Evolutionary conservation across 1,140 invertebrate genomes (phyloP).

Genomic region (Varroa destructor): DNA sequence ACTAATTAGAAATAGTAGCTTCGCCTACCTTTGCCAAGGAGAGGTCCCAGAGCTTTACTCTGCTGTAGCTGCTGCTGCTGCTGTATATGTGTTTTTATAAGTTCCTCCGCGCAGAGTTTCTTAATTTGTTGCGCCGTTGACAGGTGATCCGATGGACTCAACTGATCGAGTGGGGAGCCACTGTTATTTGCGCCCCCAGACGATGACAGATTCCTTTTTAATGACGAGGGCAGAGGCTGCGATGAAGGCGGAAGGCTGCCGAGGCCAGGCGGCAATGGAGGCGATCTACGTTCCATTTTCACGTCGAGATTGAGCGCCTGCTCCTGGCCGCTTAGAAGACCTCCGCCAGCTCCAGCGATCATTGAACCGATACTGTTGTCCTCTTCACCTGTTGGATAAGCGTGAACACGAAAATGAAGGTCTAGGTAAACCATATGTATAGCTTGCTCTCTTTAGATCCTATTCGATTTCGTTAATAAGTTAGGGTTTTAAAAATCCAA

Average conservation of each 20-base stretch:
- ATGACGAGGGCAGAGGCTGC: slow-evolving; percentile 29
- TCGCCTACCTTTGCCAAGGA: slow-evolving; percentile 3
- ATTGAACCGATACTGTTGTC: slow-evolving; percentile 36
- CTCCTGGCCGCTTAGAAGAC: slow-evolving; percentile 43
- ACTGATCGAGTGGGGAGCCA: slow-evolving; percentile 2
- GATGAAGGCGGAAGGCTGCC: slow-evolving; percentile 16
- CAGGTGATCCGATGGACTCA: slow-evolving; percentile 17
- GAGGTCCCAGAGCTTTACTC: neutral
- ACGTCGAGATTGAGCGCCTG: slow-evolving; percentile 51
- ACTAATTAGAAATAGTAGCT: too few relatives aligned
- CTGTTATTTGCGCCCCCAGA: neutral
- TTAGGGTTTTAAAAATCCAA: too few relatives aligned
- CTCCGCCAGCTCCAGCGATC: slow-evolving; percentile 30
- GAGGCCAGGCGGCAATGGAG: neutral
- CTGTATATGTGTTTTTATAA: slow-evolving; percentile 5
- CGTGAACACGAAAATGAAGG: neutral
- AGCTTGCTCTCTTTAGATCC: slow-evolving; percentile 30
- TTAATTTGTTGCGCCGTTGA: slow-evolving; percentile 4
- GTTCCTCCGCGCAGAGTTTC: slow-evolving; percentile 21
- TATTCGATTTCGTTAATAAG: too few relatives aligned
- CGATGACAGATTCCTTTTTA: neutral
- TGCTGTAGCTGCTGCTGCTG: too few relatives aligned
- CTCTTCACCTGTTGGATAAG: slow-evolving; percentile 35
- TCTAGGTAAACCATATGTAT: slow-evolving; percentile 31
- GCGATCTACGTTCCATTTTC: slow-evolving; percentile 36